Percentiles rank a stretch among this genome's conserved stretches.
phyloP scores from a whole-genome alignment of 1,140 invertebrate genomes.

The Dreissena rostriformis region DNA sequence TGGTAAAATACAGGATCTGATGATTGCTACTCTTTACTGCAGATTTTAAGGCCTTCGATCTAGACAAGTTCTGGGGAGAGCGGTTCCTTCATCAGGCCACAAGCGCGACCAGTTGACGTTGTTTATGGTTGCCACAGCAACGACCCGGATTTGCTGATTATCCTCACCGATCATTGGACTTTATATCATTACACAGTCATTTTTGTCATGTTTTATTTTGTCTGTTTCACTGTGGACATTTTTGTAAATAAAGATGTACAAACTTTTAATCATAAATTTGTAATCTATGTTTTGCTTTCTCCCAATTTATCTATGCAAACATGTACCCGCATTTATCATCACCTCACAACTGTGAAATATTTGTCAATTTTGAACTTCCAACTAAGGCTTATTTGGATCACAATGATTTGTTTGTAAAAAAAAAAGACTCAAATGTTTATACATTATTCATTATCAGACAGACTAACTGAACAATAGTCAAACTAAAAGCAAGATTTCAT shows the following conservation, averaged over 20 bases:
- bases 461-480: no score
- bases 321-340: no score
- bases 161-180: conserved; percentile 22
- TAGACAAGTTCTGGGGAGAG: conserved; percentile 65
- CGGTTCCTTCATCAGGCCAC: conserved; percentile 37
- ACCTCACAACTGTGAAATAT: no score
- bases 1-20: no score
- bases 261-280: neutral
- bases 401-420: no score
- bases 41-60: conserved; percentile 69
- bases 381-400: no score
- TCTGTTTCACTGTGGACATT: no score
- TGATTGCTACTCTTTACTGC: conserved; percentile 38
- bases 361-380: no score
- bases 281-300: neutral
- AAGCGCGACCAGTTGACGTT: conserved; percentile 31
- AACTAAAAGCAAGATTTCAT: no score
- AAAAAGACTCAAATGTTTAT: no score
- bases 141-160: neutral
- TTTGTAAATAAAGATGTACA: conserved; percentile 47
- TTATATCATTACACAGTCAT: conserved; percentile 52
- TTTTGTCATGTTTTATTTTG: neutral
- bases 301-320: no score
- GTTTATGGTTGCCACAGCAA: neutral
- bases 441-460: no score